Evolutionary conservation across 2,888 invertebrate genomes (phyloP).

Genomic region (Tortrix viridana): DNA sequence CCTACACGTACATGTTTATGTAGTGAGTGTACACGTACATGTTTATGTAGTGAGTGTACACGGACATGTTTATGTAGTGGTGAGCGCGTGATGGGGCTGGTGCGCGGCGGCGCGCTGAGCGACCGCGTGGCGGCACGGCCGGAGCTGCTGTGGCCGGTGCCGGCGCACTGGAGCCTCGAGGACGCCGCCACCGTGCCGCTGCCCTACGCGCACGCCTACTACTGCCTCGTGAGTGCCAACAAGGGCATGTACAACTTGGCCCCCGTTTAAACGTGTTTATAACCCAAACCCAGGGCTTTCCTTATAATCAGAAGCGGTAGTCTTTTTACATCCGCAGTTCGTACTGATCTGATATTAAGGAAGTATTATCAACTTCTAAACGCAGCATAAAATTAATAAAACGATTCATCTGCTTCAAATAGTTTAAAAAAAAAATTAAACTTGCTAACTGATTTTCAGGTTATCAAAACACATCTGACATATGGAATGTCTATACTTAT

Average conservation of each 20-base stretch:
- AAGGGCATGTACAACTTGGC: background rate
- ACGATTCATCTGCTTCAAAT: too few species aligned
- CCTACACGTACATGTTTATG: too few species aligned
- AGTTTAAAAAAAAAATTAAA: too few species aligned
- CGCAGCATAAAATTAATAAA: too few species aligned
- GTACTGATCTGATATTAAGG: too few species aligned
- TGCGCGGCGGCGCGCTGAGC: slow-evolving; percentile 74
- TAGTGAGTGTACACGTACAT: background rate
- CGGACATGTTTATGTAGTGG: slow-evolving; percentile 54
- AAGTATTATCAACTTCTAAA: too few species aligned
- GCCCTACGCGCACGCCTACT: slow-evolving; percentile 83
- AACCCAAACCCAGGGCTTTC: too few species aligned
- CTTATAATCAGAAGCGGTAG: too few species aligned
- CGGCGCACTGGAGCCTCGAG: slow-evolving; percentile 85
- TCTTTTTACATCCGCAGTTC: too few species aligned
- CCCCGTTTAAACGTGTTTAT: too few species aligned
- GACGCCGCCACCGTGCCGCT: slow-evolving; percentile 89
- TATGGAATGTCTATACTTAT: slow-evolving; percentile 49
- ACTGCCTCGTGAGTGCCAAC: slow-evolving; percentile 43
- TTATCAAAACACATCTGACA: slow-evolving; percentile 42
- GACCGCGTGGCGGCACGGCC: slow-evolving; percentile 75
- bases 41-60: background rate
- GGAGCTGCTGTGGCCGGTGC: slow-evolving; percentile 84
- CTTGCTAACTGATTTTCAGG: slow-evolving; percentile 41
- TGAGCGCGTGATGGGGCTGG: slow-evolving; percentile 83